Conservation (phyloP, 2,888 invertebrate species). For the Camptogramma bilineatum region DNA sequence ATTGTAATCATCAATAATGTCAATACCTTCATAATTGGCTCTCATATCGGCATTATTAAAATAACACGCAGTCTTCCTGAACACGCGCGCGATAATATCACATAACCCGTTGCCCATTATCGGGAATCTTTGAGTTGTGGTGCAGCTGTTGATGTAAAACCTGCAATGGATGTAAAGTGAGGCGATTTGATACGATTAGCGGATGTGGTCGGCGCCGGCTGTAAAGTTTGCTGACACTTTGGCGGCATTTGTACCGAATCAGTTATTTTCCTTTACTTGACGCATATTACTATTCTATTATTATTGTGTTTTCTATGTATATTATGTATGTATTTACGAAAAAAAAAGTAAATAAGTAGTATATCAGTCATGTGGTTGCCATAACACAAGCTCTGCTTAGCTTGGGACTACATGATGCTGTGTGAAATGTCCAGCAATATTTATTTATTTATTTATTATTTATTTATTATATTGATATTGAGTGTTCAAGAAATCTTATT, state of each 20-base stretch:
- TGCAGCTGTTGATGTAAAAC: slow-evolving; percentile 61
- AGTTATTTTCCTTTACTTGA: slow-evolving; percentile 13
- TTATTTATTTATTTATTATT: too few relatives aligned
- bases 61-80: slow-evolving; percentile 49
- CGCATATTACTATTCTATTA: background rate
- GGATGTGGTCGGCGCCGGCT: slow-evolving; percentile 59
- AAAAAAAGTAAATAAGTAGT: too few relatives aligned
- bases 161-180: slow-evolving; percentile 65
- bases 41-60: slow-evolving; percentile 44
- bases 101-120: slow-evolving; percentile 62
- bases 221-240: slow-evolving; percentile 51
- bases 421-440: too few relatives aligned
- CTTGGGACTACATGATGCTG: too few relatives aligned
- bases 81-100: slow-evolving; percentile 56
- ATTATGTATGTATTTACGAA: too few relatives aligned
- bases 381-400: too few relatives aligned
- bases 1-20: slow-evolving; percentile 20
- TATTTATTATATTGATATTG: background rate
- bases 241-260: slow-evolving; percentile 23
- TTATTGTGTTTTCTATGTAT: too few relatives aligned
- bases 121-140: slow-evolving; percentile 57
- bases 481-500: too few relatives aligned
- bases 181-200: slow-evolving; percentile 61
- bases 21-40: slow-evolving; percentile 38
- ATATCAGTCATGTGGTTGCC: too few relatives aligned